phyloP scores from a whole-genome alignment of 2,113 vertebrate genomes.

The Catharus bicknelli region DNA sequence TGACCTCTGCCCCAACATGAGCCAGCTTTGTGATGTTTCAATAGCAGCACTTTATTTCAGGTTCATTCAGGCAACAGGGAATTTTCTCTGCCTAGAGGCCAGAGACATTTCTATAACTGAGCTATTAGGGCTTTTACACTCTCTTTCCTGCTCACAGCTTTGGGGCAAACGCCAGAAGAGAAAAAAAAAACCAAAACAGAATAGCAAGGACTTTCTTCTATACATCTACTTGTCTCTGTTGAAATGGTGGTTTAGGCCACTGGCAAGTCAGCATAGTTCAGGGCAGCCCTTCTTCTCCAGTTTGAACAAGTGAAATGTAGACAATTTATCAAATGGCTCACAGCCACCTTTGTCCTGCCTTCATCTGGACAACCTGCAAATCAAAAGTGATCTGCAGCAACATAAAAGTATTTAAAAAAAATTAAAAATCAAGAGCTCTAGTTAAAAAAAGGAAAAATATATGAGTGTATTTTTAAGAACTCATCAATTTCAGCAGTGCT shows the following conservation, averaged over 20 bases:
- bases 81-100: not conserved
- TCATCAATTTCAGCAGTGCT: not conserved
- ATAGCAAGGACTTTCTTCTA: not conserved
- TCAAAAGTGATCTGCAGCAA: not conserved
- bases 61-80: not conserved
- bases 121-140: not conserved
- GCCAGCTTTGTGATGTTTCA: not conserved
- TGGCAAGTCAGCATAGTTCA: not conserved
- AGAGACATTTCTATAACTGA: not conserved
- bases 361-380: not conserved
- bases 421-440: not conserved
- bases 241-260: not conserved
- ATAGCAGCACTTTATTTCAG: not conserved
- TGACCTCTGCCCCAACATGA: not conserved
- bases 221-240: not conserved
- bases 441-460: not conserved
- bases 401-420: accelerated
- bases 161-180: not conserved
- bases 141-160: not conserved
- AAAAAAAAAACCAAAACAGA: too few species aligned
- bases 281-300: not conserved
- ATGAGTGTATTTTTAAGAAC: not conserved
- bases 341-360: not conserved
- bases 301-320: not conserved
- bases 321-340: not conserved